Evolutionary conservation across 2,113 vertebrate species (phyloP).

Genomic region (Halichoerus grypus): DNA sequence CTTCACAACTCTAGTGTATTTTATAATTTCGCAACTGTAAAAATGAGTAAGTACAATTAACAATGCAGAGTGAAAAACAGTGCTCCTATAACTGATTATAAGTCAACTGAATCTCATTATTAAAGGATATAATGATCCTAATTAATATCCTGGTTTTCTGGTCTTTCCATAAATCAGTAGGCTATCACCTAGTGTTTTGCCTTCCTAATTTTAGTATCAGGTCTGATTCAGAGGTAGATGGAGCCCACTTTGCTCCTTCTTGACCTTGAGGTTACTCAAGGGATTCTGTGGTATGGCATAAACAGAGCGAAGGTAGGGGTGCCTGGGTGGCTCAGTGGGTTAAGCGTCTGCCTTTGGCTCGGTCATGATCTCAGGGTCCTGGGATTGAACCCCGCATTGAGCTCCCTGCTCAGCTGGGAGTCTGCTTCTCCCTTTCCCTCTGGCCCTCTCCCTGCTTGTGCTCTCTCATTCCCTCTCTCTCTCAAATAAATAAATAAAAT

Average conservation of each 20-base stretch:
- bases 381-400: too few relatives aligned
- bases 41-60: conserved; percentile 85
- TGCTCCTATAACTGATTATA: conserved; percentile 77
- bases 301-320: background rate
- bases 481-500: too few relatives aligned
- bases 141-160: conserved; percentile 79
- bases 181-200: conserved; percentile 38
- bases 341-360: background rate
- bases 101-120: conserved; percentile 81
- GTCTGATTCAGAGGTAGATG: conserved; percentile 53
- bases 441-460: too few relatives aligned
- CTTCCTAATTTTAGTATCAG: conserved; percentile 52
- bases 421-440: too few relatives aligned
- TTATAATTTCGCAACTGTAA: conserved; percentile 80
- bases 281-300: background rate
- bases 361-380: too few relatives aligned
- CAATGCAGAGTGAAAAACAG: conserved; percentile 77
- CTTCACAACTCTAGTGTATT: conserved; percentile 64
- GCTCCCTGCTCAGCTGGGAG: too few relatives aligned
- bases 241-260: conserved; percentile 57
- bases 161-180: conserved; percentile 74
- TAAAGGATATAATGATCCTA: conserved; percentile 82
- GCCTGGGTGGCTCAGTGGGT: background rate
- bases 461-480: too few relatives aligned
- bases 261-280: conserved; percentile 46